Conservation (phyloP, 2,888 invertebrate species). For the Allacma fusca region DNA sequence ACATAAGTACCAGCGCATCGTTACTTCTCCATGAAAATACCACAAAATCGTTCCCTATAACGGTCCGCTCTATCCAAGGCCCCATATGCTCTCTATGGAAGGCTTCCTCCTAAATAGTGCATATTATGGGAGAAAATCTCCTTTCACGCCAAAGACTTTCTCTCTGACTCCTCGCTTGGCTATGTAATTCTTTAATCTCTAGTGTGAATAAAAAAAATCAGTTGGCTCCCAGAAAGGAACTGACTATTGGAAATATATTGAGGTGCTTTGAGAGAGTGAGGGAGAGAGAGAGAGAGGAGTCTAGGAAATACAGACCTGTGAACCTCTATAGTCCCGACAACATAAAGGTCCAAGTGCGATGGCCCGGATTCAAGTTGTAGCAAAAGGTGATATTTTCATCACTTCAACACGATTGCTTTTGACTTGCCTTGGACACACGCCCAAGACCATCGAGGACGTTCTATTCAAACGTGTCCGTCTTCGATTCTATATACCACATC, state of each 20-base stretch:
- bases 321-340: no score
- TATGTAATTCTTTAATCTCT: slow-evolving; percentile 33
- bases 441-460: slow-evolving; percentile 32
- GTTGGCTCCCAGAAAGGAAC: slow-evolving; percentile 11
- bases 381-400: slow-evolving; percentile 60
- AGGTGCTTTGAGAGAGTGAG: no score
- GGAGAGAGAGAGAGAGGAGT: no score
- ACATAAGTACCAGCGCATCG: no score
- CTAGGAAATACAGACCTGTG: no score
- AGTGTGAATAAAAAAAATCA: slow-evolving; percentile 33
- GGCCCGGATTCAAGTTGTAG: slow-evolving; percentile 38
- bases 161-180: neutral
- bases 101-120: no score
- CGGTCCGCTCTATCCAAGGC: no score
- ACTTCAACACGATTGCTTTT: slow-evolving; percentile 59
- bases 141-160: slow-evolving; percentile 5
- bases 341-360: neutral
- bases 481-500: no score
- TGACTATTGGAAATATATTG: no score
- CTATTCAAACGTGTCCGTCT: slow-evolving; percentile 18
- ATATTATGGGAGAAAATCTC: slow-evolving; percentile 5
- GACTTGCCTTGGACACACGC: slow-evolving; percentile 56
- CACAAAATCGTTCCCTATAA: no score
- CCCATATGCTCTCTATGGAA: no score
- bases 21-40: no score